Base-by-base conservation (phyloP, 2,888 invertebrate genomes). In the Andrena flavipes region DNA sequence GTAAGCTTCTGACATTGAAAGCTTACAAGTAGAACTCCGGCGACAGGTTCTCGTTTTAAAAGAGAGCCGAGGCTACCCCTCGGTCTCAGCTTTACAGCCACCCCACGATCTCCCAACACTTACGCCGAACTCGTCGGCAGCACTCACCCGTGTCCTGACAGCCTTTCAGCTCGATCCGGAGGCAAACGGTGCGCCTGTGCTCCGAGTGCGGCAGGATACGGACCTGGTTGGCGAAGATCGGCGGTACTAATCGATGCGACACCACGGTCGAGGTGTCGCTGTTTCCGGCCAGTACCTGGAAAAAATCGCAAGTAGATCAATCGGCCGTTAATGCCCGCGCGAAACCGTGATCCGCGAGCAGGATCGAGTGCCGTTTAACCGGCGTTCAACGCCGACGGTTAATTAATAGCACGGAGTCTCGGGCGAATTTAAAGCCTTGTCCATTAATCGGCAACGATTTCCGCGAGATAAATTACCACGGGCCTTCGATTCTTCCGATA, bases 191-290 rank as follows among this genome's bases (percentile, higher is more conserved):
- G 79, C 97, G 95, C 16, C 96, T 94, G 90, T 96, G 96, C 54
- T 96, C 95, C 89, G 96, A 96, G 94, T 96, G 96, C 0, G 97
- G 97, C 75, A 97, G 94, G 82, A 97, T 95, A 67, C 97, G 95
- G 65, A 97, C 95, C 91, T 96, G 95, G 86, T 95, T 96, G 26
- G 97, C 97, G 86, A 97, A 96, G 82, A 97, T 95, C 8, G 96
- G 96, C 3, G 97, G 97, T 91, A 96, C 95, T 85, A 97, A 94
- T 80, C 95, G 95, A 86, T 96, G 95, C 72, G 95, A 95, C 70
- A 96, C 96, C 16, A 96, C 95, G 0, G 96, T 95, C 81, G 96
- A 96, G 0, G 97, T 97, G 94, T 97, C 97, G 83, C 95, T 95
- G 94, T 97, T 97, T 6, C 96, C 97, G 33, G 95, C 94, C 89